A percentile compares a stretch with the other conserved stretches of the same genome.
Evolutionary conservation across 2,113 vertebrate species (phyloP).

Genomic region (Nyctereutes procyonoides): DNA sequence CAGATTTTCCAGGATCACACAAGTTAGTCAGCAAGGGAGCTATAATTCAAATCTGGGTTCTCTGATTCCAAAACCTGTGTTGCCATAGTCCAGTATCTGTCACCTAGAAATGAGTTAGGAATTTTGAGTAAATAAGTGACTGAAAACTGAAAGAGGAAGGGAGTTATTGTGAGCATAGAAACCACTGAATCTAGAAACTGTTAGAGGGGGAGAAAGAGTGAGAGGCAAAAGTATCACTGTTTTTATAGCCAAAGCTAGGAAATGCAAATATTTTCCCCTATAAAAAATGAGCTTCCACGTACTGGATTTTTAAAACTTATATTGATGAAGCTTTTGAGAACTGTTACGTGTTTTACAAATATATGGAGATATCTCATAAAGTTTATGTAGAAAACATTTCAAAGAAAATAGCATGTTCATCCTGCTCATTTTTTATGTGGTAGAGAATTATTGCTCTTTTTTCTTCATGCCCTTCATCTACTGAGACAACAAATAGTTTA

Average conservation of each 20-base stretch:
- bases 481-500: neutral
- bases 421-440: neutral
- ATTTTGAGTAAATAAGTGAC: neutral
- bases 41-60: neutral
- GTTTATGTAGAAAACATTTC: neutral
- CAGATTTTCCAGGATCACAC: neutral
- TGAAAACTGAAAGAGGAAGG: conserved; percentile 23
- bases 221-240: neutral
- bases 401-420: conserved; percentile 27
- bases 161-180: neutral
- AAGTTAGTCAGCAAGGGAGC: neutral
- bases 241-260: conserved; percentile 34
- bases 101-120: neutral
- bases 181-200: neutral
- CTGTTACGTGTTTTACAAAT: neutral
- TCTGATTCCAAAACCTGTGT: conserved; percentile 1
- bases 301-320: conserved; percentile 10
- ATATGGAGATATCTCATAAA: neutral
- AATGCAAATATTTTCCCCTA: neutral
- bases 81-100: neutral
- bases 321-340: conserved; percentile 49
- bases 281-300: conserved; percentile 6
- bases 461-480: neutral
- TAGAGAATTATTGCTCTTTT: conserved; percentile 10
- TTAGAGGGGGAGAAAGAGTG: neutral